These are phyloP conservation scores for Lasioglossum figueresi DNA, from an alignment of 2,888 invertebrate species.

Conservation along the genomic window DNA sequence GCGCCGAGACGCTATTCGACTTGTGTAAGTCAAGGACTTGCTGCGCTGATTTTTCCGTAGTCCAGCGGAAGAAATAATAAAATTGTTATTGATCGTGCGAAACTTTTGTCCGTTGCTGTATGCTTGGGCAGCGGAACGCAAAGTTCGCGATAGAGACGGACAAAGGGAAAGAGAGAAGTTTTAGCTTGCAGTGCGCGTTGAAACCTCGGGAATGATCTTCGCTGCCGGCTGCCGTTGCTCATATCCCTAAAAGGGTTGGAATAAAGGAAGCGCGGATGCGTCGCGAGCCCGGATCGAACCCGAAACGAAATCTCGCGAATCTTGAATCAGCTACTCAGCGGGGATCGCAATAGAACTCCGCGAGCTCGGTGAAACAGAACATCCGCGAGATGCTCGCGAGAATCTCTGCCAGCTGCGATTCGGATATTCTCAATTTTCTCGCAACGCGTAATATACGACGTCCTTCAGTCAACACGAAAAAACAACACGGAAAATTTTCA, in stretches of 20 bases:
- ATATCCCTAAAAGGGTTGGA: constrained; percentile 25
- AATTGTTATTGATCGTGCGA: neutral
- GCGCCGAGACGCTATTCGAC: no score
- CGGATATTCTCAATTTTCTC: constrained; percentile 29
- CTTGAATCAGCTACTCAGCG: neutral
- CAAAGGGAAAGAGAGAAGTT: constrained; percentile 1
- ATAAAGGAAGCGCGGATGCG: neutral
- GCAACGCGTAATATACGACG: neutral
- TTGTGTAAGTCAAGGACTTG: no score
- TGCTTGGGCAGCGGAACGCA: neutral
- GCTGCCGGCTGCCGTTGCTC: constrained; percentile 14
- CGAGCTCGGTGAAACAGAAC: neutral
- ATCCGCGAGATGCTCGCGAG: neutral
- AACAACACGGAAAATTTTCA: neutral
- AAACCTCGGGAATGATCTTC: constrained; percentile 20
- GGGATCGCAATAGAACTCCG: neutral
- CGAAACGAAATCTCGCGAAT: neutral
- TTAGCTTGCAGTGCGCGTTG: neutral
- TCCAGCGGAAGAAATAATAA: neutral
- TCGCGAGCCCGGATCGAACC: neutral
- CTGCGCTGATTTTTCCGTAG: neutral
- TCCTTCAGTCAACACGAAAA: neutral
- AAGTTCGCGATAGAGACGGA: constrained; percentile 18
- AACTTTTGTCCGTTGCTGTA: neutral
- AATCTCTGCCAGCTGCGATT: neutral